Evolutionary conservation across 1,140 invertebrate genomes (phyloP), one percentile per base, ranked within the genome.

Genomic region (Oryzaephilus surinamensis): DNA sequence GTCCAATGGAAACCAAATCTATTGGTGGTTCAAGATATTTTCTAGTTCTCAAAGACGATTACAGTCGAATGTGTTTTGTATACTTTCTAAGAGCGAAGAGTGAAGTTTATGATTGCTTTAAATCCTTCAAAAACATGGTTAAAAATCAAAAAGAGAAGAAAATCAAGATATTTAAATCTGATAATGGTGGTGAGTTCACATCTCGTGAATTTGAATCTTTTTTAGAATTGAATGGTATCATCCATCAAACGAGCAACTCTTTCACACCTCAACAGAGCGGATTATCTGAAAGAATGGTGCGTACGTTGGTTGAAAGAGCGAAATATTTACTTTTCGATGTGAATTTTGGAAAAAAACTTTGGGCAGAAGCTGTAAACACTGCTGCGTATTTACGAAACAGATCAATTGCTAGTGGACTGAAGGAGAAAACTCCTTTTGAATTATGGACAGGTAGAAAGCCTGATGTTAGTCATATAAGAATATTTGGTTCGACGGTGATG

Each of bases 321-420:
- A 42, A 55, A 34, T 45, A 50, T 24, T 38, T 65, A 41, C 17
- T 65, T 3, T 16, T 44, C 6, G 51, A 64, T 35, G 43, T 43
- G 13, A 21, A 43, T 6, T 17, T 67, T n/a, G 17, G 26, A 6
- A 44, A 46, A 14, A 37, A 30, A 10, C 57, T 57, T 45, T 68
- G 63, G 61, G 56, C 54, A 4, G 62, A 65, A 41, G 58, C 62
- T 13, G 43, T 58, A 0, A 36, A 48, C 28, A 62, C 55, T 21
- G 64, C 65, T 2, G 54, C 49, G 4, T 68, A 68, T 44, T 26
- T 66, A 12, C 36, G 50, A 33, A 69, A 69, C 44, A 41, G 61
- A 20, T 27, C 21, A 13, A 20, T 47, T 18, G 42, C 32, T 10
- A 12, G 35, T 15, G 39, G 32, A 10, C 21, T 51, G 13, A 19